phyloP scores from a whole-genome alignment of 1,140 invertebrate species.

The Brachystomella parvula region DNA sequence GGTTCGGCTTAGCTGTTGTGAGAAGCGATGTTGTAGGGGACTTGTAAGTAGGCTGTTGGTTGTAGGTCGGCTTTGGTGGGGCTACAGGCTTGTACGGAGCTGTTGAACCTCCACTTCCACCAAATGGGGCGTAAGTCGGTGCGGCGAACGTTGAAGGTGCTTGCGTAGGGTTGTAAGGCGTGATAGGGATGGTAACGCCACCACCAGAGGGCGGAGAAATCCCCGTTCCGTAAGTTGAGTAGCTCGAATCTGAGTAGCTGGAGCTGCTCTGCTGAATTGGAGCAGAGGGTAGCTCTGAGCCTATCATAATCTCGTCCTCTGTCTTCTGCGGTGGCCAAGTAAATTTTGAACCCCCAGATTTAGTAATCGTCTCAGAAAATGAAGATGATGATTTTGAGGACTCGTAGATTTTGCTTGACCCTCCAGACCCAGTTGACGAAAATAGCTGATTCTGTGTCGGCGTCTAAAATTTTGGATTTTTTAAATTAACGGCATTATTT shows the following conservation, averaged over 20 bases:
- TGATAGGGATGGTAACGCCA: background rate
- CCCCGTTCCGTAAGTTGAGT: slow-evolving; percentile 25
- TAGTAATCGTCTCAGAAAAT: slow-evolving; percentile 27
- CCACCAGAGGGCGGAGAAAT: background rate
- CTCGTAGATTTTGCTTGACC: slow-evolving; percentile 12
- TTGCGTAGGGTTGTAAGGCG: background rate
- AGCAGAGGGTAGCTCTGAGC: slow-evolving; percentile 14
- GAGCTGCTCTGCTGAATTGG: slow-evolving; percentile 35
- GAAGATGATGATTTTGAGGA: slow-evolving; percentile 18
- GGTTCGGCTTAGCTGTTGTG: slow-evolving; percentile 28
- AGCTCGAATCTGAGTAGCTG: slow-evolving; percentile 42
- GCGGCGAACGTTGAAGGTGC: slow-evolving; percentile 10
- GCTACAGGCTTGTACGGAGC: slow-evolving; percentile 25
- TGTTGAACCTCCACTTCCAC: slow-evolving; percentile 14
- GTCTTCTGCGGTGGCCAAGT: slow-evolving; percentile 51
- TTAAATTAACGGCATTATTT: too few species aligned
- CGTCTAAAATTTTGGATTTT: background rate
- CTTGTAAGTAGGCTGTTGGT: slow-evolving; percentile 30
- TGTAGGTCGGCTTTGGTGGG: slow-evolving; percentile 20
- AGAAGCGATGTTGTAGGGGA: slow-evolving; percentile 27
- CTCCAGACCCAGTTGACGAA: background rate
- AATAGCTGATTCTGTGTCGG: slow-evolving; percentile 9
- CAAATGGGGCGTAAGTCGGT: slow-evolving; percentile 8
- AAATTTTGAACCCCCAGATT: slow-evolving; percentile 42
- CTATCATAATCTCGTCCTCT: slow-evolving; percentile 30